A percentile compares a stretch with the other conserved stretches of the same genome.
These are phyloP conservation scores for Drosophila nannoptera DNA, from an alignment of 1,140 invertebrate species.

Conservation along the genomic window DNA sequence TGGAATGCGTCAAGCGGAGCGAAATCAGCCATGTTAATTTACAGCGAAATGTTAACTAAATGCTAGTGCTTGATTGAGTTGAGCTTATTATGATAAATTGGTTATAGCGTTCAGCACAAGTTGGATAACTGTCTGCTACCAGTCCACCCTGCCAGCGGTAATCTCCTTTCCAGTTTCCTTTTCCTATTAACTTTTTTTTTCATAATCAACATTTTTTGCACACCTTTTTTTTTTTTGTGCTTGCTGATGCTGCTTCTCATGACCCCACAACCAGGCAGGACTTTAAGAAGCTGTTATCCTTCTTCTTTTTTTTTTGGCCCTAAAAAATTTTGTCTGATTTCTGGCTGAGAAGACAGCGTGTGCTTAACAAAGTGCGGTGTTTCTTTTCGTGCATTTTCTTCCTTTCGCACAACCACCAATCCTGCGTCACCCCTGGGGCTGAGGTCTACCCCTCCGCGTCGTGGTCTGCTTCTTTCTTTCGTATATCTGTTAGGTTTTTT, in stretches of 20 bases:
- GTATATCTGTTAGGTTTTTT: conserved; percentile 32
- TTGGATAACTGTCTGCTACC: neutral
- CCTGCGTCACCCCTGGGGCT: conserved; percentile 30
- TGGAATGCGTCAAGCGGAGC: too few species aligned
- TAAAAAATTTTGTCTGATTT: conserved; percentile 10
- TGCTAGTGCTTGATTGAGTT: too few species aligned
- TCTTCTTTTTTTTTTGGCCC: conserved; percentile 9
- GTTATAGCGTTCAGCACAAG: too few species aligned
- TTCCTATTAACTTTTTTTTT: conserved; percentile 32
- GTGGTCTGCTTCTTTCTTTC: conserved; percentile 5
- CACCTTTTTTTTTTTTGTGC: conserved; percentile 15
- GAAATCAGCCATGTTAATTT: too few species aligned
- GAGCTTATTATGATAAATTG: too few species aligned
- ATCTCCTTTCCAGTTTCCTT: conserved; percentile 31
- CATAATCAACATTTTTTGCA: conserved; percentile 24
- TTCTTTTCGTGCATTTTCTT: conserved; percentile 26
- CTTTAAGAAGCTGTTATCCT: conserved; percentile 26
- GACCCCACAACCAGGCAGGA: conserved; percentile 28
- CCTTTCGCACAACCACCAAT: conserved; percentile 30
- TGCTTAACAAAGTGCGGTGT: conserved; percentile 28
- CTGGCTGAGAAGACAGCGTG: conserved; percentile 25
- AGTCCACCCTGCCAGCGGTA: neutral
- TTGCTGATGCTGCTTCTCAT: conserved; percentile 19
- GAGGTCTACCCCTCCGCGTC: conserved; percentile 7
- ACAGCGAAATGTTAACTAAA: too few species aligned